Evolutionary conservation across 2,113 vertebrate species (phyloP), one percentile per base, ranked within the genome.

Genomic region (Forbesichthys papilliferus): DNA sequence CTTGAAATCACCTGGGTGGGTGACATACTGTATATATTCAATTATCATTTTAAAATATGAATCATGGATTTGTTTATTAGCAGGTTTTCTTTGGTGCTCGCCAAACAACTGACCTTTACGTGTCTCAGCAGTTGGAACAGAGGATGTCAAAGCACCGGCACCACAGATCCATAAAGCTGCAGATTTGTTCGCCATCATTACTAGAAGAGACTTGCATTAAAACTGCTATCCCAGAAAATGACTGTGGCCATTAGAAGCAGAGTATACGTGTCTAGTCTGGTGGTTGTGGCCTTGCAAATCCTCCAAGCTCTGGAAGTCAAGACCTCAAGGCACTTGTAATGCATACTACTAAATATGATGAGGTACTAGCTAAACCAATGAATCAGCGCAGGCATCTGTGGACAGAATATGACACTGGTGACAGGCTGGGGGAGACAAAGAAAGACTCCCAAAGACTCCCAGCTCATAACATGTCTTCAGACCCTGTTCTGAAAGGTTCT

Each of bases 81-180:
- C 10, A 63, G 61, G 54, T 68, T 77, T 75, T 47, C 36, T 6
- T 20, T n/a, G 54, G 12, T 8, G 1, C 54, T 9, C 36, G 11
- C 53, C 51, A 47, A 61, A 66, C 6, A 5, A 49, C 49, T 55
- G 16, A 52, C 73, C 71, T 64, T 18, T 46, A 77, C 20, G 64
- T 27, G 49, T 74, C 49, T 71, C 18, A 53, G 13, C 46, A 49
- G 48, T 49, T 46, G 55, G 55, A 55, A 65, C 66, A 68, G 59
- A 81, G 71, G 66, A 83, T 75, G 81, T 58, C 66, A 78, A 85
- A 84, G 78, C 75, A 78, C 66, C 0, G n/a, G 77, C 74, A 73
- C 86, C 84, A 34, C 34, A n/a, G 52, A 69, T 83, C 74, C 78
- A 86, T 83, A 79, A 84, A 86, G 80, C 18, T 13, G 16, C 34